These are phyloP conservation scores for Galago senegalensis DNA, from an alignment of 2,797 vertebrate species.

Conservation along the genomic window DNA sequence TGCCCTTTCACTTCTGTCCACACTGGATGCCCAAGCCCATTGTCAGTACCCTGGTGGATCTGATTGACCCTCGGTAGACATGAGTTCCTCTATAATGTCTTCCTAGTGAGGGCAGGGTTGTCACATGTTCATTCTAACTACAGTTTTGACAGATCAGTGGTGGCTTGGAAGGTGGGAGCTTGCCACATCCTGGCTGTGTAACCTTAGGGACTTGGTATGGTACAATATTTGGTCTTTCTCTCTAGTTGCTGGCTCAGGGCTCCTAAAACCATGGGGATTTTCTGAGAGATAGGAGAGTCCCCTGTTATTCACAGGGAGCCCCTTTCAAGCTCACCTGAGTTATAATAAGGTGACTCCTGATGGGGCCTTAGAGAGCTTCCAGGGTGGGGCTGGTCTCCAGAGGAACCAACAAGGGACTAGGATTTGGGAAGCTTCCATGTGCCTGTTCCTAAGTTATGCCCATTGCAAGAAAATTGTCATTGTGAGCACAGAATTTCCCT, in stretches of 20 bases:
- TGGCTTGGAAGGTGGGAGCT: neutral
- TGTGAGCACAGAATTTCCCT: neutral
- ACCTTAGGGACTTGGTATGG: neutral
- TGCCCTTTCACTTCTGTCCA: neutral
- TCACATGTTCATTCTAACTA: fast-evolving
- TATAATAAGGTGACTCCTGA: neutral
- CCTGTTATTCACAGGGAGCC: neutral
- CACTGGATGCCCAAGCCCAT: too few species aligned
- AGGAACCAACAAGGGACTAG: neutral
- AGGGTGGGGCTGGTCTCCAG: neutral
- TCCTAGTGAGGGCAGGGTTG: too few species aligned
- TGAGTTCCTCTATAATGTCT: neutral
- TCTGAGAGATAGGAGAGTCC: neutral
- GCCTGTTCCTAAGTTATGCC: neutral
- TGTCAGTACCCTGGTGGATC: neutral
- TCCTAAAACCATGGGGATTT: neutral
- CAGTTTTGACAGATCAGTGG: neutral
- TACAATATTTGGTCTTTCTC: neutral
- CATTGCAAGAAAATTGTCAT: neutral
- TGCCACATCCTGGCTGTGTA: neutral
- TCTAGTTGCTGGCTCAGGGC: neutral
- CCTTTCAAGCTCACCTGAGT: neutral
- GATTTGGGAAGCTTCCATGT: neutral
- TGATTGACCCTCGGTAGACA: neutral
- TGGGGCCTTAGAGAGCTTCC: neutral